Conservation (phyloP, 1,140 invertebrate genomes). For the Dolichoris vasculosae region DNA sequence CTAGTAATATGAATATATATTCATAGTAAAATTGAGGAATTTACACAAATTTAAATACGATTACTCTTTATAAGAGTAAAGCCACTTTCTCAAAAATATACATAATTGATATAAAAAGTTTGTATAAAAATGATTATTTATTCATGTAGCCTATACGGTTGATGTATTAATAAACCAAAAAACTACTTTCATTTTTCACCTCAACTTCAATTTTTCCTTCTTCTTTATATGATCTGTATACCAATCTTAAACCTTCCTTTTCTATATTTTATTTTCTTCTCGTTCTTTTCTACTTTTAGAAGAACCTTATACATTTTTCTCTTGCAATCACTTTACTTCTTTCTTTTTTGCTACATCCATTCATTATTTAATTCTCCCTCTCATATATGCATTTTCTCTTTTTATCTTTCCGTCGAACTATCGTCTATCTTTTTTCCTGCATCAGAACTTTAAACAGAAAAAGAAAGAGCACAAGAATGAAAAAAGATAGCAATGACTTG, state of each 20-base stretch:
- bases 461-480: constrained; percentile 1
- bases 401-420: constrained; percentile 7
- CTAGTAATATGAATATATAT: too few relatives aligned
- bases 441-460: background rate
- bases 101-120: too few relatives aligned
- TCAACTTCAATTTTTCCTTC: background rate
- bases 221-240: background rate
- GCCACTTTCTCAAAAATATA: too few relatives aligned
- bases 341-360: background rate
- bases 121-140: background rate
- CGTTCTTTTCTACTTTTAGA: background rate
- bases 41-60: too few relatives aligned
- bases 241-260: background rate
- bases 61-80: background rate
- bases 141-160: background rate
- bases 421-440: background rate
- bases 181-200: background rate
- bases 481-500: constrained; percentile 45
- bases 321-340: background rate
- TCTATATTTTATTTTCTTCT: background rate
- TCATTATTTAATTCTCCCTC: too few relatives aligned
- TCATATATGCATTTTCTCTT: too few relatives aligned
- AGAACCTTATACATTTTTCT: background rate
- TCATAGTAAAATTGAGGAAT: too few relatives aligned
- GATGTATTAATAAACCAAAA: background rate